A percentile compares a stretch with the other conserved stretches of the same genome.
Evolutionary conservation across 2,888 invertebrate genomes (phyloP).

Genomic region (Meiosimyza platycephala): DNA sequence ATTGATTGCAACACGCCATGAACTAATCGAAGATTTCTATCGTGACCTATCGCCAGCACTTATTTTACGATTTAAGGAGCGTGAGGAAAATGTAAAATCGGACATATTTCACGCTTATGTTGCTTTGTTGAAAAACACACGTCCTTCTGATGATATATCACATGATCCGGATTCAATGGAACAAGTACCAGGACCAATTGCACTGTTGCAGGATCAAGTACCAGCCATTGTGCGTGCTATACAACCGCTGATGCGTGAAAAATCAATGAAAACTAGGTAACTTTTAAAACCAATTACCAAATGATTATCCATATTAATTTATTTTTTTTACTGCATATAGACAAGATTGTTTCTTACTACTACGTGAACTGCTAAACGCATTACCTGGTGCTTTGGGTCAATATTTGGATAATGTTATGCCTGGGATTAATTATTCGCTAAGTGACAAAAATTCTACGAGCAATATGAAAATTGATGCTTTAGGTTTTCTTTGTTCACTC

Average conservation of each 20-base stretch:
- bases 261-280: constrained; percentile 79
- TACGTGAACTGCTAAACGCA: constrained; percentile 90
- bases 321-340: constrained; percentile 64
- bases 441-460: constrained; percentile 94
- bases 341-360: constrained; percentile 89
- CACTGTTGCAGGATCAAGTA: constrained; percentile 73
- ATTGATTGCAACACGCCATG: constrained; percentile 91
- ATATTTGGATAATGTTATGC: constrained; percentile 85
- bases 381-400: constrained; percentile 89
- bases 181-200: constrained; percentile 78
- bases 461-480: constrained; percentile 97
- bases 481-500: constrained; percentile 80
- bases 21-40: constrained; percentile 90
- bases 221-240: constrained; percentile 88
- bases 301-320: neutral
- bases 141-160: constrained; percentile 74
- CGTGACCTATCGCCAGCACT: constrained; percentile 89
- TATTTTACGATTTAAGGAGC: constrained; percentile 93
- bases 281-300: neutral
- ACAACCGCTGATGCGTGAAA: constrained; percentile 85
- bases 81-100: constrained; percentile 99
- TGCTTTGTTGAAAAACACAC: constrained; percentile 90
- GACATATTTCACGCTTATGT: constrained; percentile 98
- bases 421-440: constrained; percentile 89
- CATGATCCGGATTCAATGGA: constrained; percentile 79